Conservation (phyloP, 2,888 invertebrate genomes). For the Ormyrus thymus region DNA sequence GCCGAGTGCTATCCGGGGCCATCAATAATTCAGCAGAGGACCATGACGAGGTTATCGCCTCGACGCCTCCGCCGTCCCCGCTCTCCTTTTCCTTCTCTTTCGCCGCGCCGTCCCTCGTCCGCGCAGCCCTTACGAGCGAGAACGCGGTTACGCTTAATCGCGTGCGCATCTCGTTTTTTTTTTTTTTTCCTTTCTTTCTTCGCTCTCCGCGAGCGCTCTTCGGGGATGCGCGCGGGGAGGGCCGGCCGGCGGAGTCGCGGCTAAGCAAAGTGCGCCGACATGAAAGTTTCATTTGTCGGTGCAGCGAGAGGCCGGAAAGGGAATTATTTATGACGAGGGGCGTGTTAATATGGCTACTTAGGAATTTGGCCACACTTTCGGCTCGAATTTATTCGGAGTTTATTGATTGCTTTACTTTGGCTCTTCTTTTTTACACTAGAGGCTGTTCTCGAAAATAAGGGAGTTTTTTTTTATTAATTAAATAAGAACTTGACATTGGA, state of each 20-base stretch:
- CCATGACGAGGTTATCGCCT: constrained; percentile 72
- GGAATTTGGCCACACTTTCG: not conserved
- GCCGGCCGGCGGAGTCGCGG: not conserved
- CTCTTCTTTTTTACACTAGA: too few relatives aligned
- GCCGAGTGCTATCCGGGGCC: constrained; percentile 56
- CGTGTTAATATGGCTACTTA: not conserved
- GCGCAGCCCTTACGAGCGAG: constrained; percentile 27
- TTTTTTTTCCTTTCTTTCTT: constrained; percentile 9
- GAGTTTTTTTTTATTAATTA: too few relatives aligned
- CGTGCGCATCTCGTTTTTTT: constrained; percentile 28
- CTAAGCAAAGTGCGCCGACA: not conserved
- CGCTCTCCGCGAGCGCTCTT: not conserved
- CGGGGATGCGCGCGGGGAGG: constrained; percentile 13
- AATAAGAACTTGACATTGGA: too few relatives aligned
- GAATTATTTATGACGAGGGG: constrained; percentile 41
- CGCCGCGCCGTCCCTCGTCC: constrained; percentile 52
- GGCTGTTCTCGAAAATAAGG: too few relatives aligned
- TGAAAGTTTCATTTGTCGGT: constrained; percentile 11
- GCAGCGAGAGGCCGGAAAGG: constrained; percentile 11
- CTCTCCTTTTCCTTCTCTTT: constrained; percentile 44
- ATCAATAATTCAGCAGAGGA: constrained; percentile 74
- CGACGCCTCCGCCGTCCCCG: constrained; percentile 52
- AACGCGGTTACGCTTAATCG: constrained; percentile 58
- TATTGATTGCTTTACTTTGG: too few relatives aligned
- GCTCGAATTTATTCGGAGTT: too few relatives aligned